phyloP scores from a whole-genome alignment of 2,888 invertebrate species.

The Platycnemis pennipes region DNA sequence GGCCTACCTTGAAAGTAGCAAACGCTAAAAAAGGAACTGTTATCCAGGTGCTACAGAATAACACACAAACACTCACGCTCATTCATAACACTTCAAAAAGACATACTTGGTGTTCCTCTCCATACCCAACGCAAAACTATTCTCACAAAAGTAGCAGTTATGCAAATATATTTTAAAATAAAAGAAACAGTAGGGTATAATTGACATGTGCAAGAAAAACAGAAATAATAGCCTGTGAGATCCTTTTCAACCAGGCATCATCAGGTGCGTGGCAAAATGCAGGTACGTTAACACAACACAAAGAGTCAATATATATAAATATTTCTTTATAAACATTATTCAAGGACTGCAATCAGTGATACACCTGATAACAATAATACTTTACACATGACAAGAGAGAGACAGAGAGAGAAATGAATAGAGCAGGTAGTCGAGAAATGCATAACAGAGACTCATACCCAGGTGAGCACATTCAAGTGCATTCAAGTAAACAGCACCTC shows the following conservation, averaged over 20 bases:
- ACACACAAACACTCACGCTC: neutral
- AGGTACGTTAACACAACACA: slow-evolving; percentile 66
- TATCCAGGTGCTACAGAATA: slow-evolving; percentile 4
- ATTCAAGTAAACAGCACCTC: neutral
- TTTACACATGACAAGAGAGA: slow-evolving; percentile 40
- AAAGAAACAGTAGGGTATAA: neutral
- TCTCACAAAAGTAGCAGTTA: slow-evolving; percentile 6
- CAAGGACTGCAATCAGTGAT: slow-evolving; percentile 62
- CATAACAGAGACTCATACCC: slow-evolving; percentile 51
- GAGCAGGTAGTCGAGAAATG: slow-evolving; percentile 37
- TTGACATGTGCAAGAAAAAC: slow-evolving; percentile 51
- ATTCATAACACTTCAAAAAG: neutral
- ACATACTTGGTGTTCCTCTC: neutral
- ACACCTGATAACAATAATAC: slow-evolving; percentile 66
- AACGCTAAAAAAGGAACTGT: slow-evolving; percentile 55
- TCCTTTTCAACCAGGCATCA: slow-evolving; percentile 56
- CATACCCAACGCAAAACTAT: neutral
- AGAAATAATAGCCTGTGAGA: slow-evolving; percentile 56
- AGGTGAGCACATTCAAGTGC: neutral
- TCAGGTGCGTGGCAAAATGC: slow-evolving; percentile 57
- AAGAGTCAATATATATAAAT: slow-evolving; percentile 58
- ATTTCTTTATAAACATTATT: slow-evolving; percentile 63
- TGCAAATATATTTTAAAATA: neutral
- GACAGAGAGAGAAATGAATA: slow-evolving; percentile 38
- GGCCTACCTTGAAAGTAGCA: neutral